Percentiles rank a stretch among this genome's conserved stretches.
Evolutionary conservation across 2,888 invertebrate species (phyloP).

Genomic region (Incurvaria masculella): DNA sequence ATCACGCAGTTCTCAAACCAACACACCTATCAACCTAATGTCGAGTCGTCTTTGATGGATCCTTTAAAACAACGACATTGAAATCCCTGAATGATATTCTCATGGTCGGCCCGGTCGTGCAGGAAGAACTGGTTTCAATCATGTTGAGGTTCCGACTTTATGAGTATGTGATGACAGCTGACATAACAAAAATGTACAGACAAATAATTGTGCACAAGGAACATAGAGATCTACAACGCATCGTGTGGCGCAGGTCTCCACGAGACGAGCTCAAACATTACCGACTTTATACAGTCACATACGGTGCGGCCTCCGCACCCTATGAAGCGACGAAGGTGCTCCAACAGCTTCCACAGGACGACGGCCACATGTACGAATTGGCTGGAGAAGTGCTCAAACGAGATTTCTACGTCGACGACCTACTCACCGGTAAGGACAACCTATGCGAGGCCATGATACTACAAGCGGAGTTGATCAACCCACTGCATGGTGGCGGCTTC

Average conservation of each 20-base stretch:
- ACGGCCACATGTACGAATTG: not conserved
- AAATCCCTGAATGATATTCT: not conserved
- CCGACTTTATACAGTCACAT: not conserved
- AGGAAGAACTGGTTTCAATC: not conserved
- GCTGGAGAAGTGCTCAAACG: not conserved
- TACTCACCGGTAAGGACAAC: not conserved
- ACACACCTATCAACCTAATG: not conserved
- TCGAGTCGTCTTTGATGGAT: not conserved
- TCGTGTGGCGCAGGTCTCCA: not conserved
- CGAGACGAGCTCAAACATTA: not conserved
- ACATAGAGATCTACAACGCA: not conserved
- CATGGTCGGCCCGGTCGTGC: not conserved
- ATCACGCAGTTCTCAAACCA: not conserved
- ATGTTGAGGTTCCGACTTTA: not conserved
- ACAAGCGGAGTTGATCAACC: not conserved
- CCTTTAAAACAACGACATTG: not conserved
- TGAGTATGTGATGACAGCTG: not conserved
- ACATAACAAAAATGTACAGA: not conserved
- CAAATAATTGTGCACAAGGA: not conserved
- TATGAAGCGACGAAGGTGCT: not conserved
- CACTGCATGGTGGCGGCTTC: not conserved
- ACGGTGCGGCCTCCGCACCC: not conserved
- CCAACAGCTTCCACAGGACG: not conserved
- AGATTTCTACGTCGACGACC: constrained; percentile 3
- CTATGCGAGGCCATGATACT: not conserved